Base-by-base conservation (phyloP, 2,113 vertebrate species). In the Grallaria varia region DNA sequence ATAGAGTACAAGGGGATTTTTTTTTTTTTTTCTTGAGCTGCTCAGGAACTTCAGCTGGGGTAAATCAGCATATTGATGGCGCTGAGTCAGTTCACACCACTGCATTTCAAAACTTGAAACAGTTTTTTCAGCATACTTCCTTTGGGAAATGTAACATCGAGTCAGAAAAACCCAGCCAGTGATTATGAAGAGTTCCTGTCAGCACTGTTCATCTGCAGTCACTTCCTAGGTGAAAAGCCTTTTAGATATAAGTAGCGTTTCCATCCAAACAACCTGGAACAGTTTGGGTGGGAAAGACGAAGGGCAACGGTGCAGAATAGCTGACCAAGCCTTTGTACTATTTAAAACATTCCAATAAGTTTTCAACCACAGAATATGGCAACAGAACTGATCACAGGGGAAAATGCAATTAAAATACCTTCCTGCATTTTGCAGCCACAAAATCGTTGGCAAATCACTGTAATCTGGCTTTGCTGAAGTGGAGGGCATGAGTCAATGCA, bases 391-490 rank as follows among this genome's bases (percentile, higher is more conserved):
- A 94, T 95, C 91, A 78, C 80, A 94, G 77, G 76, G 94, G 81
- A 72, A 94, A 91, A 94, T 42, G 84, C 71, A 95, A 94, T 97
- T 96, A 96, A 97, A 97, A 97, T 95, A 89, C 87, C 93, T 94
- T 84, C 77, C 95, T 92, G 96, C 83, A 75, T 93, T 90, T 94
- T 94, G 72, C 60, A 92, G 90, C 90, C 77, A 9, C 88, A 97
- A 94, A 95, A 90, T 87, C 25, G 8, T 81, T 94, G 92, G 90
- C 88, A 94, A 95, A 90, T 90, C 85, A 59, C 64, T 62, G 50
- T 90, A 95, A 95, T 93, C 68, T 94, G 85, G 44, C 83, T 96
- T 89, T 87, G 52, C 86, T 94, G 88, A 94, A 94, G 68, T 81
- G 66, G 68, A 86, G 85, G 80, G 76, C 90, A 87, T 81, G 90